Percentiles rank a stretch among this genome's conserved stretches.
Evolutionary conservation across 2,888 invertebrate species (phyloP).

Genomic region (Rhagium mordax): DNA sequence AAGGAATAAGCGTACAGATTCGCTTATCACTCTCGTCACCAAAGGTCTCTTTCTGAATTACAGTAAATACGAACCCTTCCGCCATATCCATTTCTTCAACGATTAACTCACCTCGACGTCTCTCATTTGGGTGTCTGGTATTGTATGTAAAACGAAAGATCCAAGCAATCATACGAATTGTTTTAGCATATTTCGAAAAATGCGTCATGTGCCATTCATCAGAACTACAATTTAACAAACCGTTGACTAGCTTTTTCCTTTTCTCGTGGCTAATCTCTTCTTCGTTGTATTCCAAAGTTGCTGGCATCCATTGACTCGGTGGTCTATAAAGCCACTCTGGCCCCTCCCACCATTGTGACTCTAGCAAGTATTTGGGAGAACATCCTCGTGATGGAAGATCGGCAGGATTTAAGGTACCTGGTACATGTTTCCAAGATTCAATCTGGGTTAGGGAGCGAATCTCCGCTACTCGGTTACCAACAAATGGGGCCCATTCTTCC

Average conservation of each 20-base stretch:
- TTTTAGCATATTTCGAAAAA: conserved; percentile 23
- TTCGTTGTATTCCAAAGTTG: background rate
- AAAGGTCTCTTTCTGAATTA: conserved; percentile 38
- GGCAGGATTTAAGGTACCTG: background rate
- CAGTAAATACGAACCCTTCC: conserved; percentile 35
- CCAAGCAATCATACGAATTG: conserved; percentile 41
- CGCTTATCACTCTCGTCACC: too few species aligned
- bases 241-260: background rate
- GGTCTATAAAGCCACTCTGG: background rate
- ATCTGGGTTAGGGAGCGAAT: conserved; percentile 18
- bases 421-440: conserved; percentile 30
- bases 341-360: too few species aligned
- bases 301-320: background rate
- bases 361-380: too few species aligned
- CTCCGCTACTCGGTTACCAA: conserved; percentile 27
- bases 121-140: background rate
- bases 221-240: background rate
- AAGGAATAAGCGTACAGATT: conserved; percentile 23
- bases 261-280: background rate
- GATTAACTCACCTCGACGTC: conserved; percentile 14
- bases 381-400: too few species aligned
- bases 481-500: conserved; percentile 31
- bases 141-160: conserved; percentile 40
- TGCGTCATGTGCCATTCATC: background rate
- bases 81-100: conserved; percentile 27